A percentile compares a stretch with the other conserved stretches of the same genome.
These are phyloP conservation scores for Sylvietta virens DNA, from an alignment of 2,113 vertebrate genomes.

Conservation along the genomic window DNA sequence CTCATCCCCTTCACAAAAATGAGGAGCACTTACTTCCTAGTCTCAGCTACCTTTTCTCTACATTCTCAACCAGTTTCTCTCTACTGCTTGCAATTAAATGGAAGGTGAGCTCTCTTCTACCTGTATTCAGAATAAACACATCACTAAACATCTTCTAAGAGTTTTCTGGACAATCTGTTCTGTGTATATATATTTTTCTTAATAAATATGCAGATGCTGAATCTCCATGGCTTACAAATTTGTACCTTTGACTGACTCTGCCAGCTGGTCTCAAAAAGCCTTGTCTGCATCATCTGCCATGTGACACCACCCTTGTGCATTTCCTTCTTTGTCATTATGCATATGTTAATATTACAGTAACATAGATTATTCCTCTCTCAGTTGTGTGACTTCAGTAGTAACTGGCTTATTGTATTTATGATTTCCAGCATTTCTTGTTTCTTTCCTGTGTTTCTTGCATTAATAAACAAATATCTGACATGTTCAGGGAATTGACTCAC, in stretches of 20 bases:
- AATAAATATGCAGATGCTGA: neutral
- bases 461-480: neutral
- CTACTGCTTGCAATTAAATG: neutral
- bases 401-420: neutral
- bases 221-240: neutral
- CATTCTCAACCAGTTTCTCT: neutral
- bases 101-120: neutral
- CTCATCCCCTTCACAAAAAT: neutral
- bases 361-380: neutral
- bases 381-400: neutral
- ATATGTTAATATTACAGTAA: neutral
- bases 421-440: neutral
- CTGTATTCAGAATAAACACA: neutral
- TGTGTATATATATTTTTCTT: neutral
- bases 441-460: neutral
- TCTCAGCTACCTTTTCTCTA: neutral
- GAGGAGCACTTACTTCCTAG: neutral
- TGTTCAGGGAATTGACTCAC: neutral
- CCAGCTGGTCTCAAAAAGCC: neutral
- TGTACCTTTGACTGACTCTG: neutral
- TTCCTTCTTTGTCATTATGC: neutral
- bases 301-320: neutral
- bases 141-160: neutral
- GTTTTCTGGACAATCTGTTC: neutral
- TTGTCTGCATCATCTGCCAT: neutral